Evolutionary conservation across 2,113 vertebrate species (phyloP), one percentile per base, ranked within the genome.

Genomic region (Microcebus jonahi): DNA sequence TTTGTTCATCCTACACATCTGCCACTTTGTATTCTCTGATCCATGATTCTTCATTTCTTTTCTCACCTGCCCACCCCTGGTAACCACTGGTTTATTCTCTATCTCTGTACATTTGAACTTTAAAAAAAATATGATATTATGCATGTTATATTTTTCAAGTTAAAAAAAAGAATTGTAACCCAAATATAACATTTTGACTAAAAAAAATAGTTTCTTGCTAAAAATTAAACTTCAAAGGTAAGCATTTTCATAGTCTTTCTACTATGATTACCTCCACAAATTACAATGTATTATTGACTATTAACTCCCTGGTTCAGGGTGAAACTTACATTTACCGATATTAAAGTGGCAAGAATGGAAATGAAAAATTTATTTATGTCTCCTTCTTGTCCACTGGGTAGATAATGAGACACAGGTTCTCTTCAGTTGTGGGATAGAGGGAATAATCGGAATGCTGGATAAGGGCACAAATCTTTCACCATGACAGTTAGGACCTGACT

Each of bases 291-390:
- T 45, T 87, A 81, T 86, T 93, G 57, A 76, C 75, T 85, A 12
- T 92, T 48, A 76, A 85, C 73, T 97, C 29, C 45, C 39, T 82
- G 5, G 31, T 59, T 92, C 67, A 15, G 18, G 39, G 63, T 67
- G 25, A 95, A 91, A 82, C 55, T 76, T 86, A 76, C 21, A 96
- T 75, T 88, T 92, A 45, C 86, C 94, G 76, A 85, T 92, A 86
- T 82, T 77, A 95, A 92, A 86, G 86, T 92, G 94, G 73, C 82
- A 94, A 68, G 50, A 94, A 57, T 48, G 36, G 65, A 92, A 96
- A 82, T 91, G 34, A 87, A 94, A 80, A 45, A 36, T 77, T 65
- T 93, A 71, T 96, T 96, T 97, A 92, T 2, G 12, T 84, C 83
- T 86, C 34, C 7, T 59, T 39, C 13, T 63, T 42, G 23, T 79